Evolutionary conservation across 2,888 invertebrate genomes (phyloP), one percentile per base, ranked within the genome.

Genomic region (Nymphalis urticae): DNA sequence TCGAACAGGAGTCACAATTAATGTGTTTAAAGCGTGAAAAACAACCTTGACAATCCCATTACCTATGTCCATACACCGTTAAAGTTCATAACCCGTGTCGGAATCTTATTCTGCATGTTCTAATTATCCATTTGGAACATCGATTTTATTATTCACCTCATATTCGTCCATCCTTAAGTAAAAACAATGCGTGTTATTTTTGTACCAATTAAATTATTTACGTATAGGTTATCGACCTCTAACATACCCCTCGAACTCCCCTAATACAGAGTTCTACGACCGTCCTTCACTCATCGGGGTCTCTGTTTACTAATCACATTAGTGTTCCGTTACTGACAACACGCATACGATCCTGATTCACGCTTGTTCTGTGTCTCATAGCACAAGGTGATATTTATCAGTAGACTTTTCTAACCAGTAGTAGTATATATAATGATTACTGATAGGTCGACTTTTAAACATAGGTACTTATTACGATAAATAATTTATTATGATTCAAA

Each of bases 261-360:
- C 42, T 42, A 42, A 42, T 42, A 60, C 64, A 76, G 82, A 81
- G 88, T 84, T 87, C 86, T 84, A 80, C 73, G 79, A 71, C 76
- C 85, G 89, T 80, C 89, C 89, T 88, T 87, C 84, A 81, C 75
- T 76, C 75, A 76, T 75, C 76, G 76, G 75, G 76, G 83, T 82
- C 79, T 83, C 80, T 79, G 72, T 75, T 84, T 82, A 82, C 82
- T 82, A 82, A 85, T 83, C 76, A 75, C 75, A 80, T 83, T 82
- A 82, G 78, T 76, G 75, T 80, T 36, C 58, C 53, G 60, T 67
- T 67, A 58, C 66, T 58, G 51, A 64, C 59, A 68, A 21, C 58
- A 68, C 13, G 9, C 48, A 24, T 61, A 21, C 48, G 24, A 48
- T 13, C 48, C 36, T 24, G 21, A 64, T 53, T 50, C 48, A 32